phyloP scores from a whole-genome alignment of 2,888 invertebrate species.

The Cosmia trapezina region DNA sequence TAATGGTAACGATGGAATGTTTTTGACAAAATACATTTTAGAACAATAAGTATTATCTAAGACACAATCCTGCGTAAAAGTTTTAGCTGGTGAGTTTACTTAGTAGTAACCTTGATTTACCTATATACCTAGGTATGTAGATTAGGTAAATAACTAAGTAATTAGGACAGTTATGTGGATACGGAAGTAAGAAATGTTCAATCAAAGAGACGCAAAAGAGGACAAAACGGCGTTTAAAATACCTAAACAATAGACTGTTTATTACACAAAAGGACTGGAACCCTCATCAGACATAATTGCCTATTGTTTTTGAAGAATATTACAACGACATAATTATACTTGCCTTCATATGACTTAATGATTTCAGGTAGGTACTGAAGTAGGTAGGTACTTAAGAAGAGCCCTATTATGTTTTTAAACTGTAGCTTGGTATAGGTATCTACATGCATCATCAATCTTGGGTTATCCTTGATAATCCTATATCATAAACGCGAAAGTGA shows the following conservation, averaged over 20 bases:
- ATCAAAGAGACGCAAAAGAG: conserved; percentile 16
- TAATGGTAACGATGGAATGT: not conserved
- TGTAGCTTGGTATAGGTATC: too few species aligned
- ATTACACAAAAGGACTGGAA: conserved; percentile 25
- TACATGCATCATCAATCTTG: not conserved
- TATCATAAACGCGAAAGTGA: too few species aligned
- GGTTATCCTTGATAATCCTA: too few species aligned
- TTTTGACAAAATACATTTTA: not conserved
- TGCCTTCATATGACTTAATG: conserved; percentile 17
- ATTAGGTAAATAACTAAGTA: not conserved
- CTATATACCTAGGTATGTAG: not conserved
- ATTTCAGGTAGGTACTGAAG: conserved; percentile 3
- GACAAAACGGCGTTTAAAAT: conserved; percentile 22
- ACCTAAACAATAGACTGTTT: conserved; percentile 45
- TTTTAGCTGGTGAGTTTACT: not conserved
- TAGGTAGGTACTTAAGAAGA: too few species aligned
- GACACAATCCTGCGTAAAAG: not conserved
- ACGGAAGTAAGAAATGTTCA: conserved; percentile 28
- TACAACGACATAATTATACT: conserved; percentile 10
- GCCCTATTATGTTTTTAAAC: too few species aligned
- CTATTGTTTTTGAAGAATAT: conserved; percentile 46
- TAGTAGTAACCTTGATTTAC: not conserved
- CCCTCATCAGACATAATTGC: conserved; percentile 51
- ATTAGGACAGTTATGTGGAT: not conserved
- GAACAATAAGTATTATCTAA: not conserved